Evolutionary conservation across 1,140 invertebrate genomes (phyloP), one percentile per base, ranked within the genome.

Genomic region (Tetramorium simillimum): DNA sequence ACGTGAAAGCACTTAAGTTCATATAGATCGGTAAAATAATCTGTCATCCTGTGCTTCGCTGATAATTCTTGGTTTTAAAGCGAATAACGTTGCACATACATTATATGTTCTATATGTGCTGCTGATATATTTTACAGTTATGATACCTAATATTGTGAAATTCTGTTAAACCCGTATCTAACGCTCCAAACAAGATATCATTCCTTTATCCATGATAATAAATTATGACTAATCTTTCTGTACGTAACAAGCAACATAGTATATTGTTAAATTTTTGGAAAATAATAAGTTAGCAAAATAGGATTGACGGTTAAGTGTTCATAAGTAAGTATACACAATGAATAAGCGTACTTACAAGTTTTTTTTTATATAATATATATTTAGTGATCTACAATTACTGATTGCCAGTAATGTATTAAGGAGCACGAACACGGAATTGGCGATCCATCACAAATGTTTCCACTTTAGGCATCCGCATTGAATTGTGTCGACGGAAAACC

Each of bases 1-100:
- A 87, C 86, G 73, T 46, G 67, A 87, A 86, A 85, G 82, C 86
- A 88, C 86, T 88, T 88, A 86, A 75, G 60, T 73, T 73, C 16
- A 51, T 69, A 69, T 24, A 70, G 73, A 85, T 86, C 73, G 33
- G 33, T 40, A 78, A 88, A 86, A 86, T 62, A 88, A 86, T 88
- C 73, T 67, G 84, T 88, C 86, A 86, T 40, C 53, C 65, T 73
- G 82, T 67, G 65, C 37, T n/a, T 37, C 21, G 72, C 40, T 75
- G 70, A 67, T 63, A 72, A 87, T n/a, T 87, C 77, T 69, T 33
- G 28, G 10, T 72, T 86, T 82, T 82, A 81, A 82, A 62, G 40
- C 40, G n/a, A 49, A 73, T 81, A 58, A 69, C 63, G 77, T 10
- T 40, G 51, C 40, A 46, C 40, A 46, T 78, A 40, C 40, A 46